Evolutionary conservation across 2,797 vertebrate species (phyloP), one percentile per base, ranked within the genome.

Genomic region (Buphagus erythrorhynchus): DNA sequence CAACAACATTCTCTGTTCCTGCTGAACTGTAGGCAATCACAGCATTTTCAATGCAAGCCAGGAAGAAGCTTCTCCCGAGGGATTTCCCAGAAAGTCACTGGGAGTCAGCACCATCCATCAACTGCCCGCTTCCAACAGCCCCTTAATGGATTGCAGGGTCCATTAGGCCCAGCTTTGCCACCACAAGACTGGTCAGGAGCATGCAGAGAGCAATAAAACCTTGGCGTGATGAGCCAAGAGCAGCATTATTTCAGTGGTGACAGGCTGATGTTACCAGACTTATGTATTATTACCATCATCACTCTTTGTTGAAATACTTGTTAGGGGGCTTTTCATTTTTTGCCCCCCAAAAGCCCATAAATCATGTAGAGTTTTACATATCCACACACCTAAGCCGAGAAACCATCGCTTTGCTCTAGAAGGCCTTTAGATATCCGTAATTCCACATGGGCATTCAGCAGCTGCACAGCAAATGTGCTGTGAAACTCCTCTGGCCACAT

Each of bases 291-390:
- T 58, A 65, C 36, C 35, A 83, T 15, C 1, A 2, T 5, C 9
- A 67, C 14, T 35, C 13, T 35, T 67, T 38, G 40, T 4, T 46
- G 20, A 93, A 63, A 16, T 20, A 28, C 20, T 93, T 52, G 5
- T 33, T 26, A 6, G 9, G 20, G 57, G 10, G 11, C 5, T 59
- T 77, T 35, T 40, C 5, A 5, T 11, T 22, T 59, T 24, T 15
- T 3, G 3, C 0, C 6, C 16, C 7, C 5, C 9, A 4, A 26
- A 29, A 8, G 0, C 1, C 9, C 8, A 24, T 48, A 28, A 17
- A 8, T 59, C 40, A 51, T 3, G 20, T 3, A 4, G 29, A 54
- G 20, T 33, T 86, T 84, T 29, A 78, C 1, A 1, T 24, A 5
- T 73, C 9, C 49, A 17, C 16, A 42, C 14, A 29, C 33, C 42